phyloP scores from a whole-genome alignment of 92 coral and sea anemone genomes.

The Heteractis magnifica region DNA sequence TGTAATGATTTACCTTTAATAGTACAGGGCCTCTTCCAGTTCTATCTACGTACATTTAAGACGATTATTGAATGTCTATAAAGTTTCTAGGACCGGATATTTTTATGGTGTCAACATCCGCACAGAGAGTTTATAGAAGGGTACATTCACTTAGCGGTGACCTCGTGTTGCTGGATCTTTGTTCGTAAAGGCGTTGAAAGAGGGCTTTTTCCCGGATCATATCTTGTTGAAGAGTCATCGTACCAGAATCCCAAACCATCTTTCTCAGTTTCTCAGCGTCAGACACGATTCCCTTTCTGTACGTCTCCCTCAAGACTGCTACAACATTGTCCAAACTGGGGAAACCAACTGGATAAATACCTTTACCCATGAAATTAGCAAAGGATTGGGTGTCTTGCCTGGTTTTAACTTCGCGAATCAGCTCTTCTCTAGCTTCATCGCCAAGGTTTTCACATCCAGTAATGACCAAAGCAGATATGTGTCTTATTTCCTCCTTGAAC shows the following conservation, averaged over 20 bases:
- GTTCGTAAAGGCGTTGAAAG: too few relatives aligned
- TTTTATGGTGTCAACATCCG: too few relatives aligned
- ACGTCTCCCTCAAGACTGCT: background rate
- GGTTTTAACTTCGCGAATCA: background rate
- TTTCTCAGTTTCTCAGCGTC: background rate
- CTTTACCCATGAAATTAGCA: background rate
- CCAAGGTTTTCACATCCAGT: background rate
- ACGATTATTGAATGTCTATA: too few relatives aligned
- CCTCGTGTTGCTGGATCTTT: too few relatives aligned
- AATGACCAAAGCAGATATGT: slow-evolving; percentile 3
- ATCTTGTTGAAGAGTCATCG: background rate
- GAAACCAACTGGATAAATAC: slow-evolving; percentile 5
- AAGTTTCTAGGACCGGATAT: too few relatives aligned
- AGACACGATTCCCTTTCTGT: background rate
- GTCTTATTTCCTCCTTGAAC: background rate
- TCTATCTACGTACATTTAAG: too few relatives aligned
- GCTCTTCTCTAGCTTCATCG: background rate
- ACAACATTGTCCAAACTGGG: background rate
- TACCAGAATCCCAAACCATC: background rate
- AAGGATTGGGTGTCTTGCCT: background rate
- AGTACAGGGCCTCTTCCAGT: too few relatives aligned
- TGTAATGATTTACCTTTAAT: too few relatives aligned
- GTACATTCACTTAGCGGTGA: too few relatives aligned
- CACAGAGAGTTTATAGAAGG: too few relatives aligned
- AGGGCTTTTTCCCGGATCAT: background rate